Evolutionary conservation across 2,113 vertebrate species (phyloP).

Genomic region (Helogale parvula): DNA sequence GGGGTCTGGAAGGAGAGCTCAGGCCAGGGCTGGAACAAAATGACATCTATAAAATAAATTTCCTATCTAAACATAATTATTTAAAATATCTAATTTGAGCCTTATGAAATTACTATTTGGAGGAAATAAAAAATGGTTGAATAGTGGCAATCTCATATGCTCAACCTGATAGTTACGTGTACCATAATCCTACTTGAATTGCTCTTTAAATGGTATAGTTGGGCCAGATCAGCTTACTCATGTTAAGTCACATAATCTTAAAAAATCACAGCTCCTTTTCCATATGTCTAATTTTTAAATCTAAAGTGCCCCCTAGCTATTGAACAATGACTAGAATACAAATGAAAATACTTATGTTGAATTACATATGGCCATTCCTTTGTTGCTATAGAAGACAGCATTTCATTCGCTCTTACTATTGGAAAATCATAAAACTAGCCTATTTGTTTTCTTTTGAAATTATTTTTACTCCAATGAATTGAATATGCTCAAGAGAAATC

Average conservation of each 20-base stretch:
- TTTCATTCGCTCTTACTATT: not conserved
- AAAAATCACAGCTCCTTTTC: not conserved
- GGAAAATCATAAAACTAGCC: not conserved
- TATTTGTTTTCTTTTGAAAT: constrained; percentile 9
- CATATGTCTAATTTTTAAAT: not conserved
- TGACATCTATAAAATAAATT: not conserved
- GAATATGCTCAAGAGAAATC: not conserved
- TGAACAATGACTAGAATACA: not conserved
- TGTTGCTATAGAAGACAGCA: not conserved
- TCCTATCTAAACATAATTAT: not conserved
- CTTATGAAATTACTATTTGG: not conserved
- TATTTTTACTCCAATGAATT: constrained; percentile 5
- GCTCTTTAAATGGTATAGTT: not conserved
- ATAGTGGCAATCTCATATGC: not conserved
- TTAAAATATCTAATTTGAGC: not conserved
- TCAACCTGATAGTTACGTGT: not conserved
- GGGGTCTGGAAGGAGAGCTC: not conserved
- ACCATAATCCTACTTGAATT: not conserved
- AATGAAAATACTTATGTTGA: not conserved
- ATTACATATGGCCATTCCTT: not conserved
- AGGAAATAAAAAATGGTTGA: not conserved
- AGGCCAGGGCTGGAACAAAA: not conserved
- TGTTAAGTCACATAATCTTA: not conserved
- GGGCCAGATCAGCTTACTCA: not conserved
- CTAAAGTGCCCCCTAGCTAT: not conserved